Evolutionary conservation across 92 coral and sea anemone genomes (phyloP).

Genomic region (Phymanthus crucifer): DNA sequence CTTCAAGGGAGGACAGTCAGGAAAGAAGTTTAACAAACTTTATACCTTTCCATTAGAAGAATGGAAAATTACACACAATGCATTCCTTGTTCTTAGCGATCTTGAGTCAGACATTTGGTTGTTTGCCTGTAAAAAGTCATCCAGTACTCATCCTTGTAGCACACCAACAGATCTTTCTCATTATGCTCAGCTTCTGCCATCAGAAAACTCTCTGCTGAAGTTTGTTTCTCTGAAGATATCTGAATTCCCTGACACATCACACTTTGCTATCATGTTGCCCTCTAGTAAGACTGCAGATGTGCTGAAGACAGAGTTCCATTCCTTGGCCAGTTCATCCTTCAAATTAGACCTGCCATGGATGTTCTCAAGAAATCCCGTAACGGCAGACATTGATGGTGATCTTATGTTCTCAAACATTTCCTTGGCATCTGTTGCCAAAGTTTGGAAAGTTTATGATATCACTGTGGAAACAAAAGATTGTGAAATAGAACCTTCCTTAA

Average conservation of each 20-base stretch:
- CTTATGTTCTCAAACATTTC: constrained; percentile 70
- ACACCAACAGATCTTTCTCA: constrained; percentile 52
- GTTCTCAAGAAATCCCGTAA: constrained; percentile 44
- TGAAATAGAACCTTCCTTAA: constrained; percentile 49
- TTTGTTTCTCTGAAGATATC: constrained; percentile 50
- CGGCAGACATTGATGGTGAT: constrained; percentile 54
- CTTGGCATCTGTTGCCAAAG: constrained; percentile 68
- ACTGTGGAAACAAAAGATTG: constrained; percentile 60
- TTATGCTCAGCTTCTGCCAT: constrained; percentile 56
- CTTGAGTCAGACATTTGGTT: constrained; percentile 62
- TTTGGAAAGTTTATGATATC: constrained; percentile 84
- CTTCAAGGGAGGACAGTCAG: constrained; percentile 49
- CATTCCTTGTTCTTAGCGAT: constrained; percentile 57
- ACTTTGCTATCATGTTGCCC: constrained; percentile 64
- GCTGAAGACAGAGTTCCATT: constrained; percentile 65
- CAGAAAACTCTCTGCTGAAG: constrained; percentile 48
- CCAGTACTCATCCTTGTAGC: constrained; percentile 63
- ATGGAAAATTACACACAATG: constrained; percentile 54
- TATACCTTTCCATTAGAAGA: constrained; percentile 63
- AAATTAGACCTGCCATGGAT: constrained; percentile 69
- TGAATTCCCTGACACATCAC: constrained; percentile 49
- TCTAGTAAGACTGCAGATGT: constrained; percentile 29
- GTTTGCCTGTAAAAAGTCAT: constrained; percentile 61
- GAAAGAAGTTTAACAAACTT: constrained; percentile 48
- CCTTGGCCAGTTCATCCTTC: constrained; percentile 39